A percentile compares a stretch with the other conserved stretches of the same genome.
Evolutionary conservation across 2,888 invertebrate species (phyloP).

Genomic region (Morinoia aosen): DNA sequence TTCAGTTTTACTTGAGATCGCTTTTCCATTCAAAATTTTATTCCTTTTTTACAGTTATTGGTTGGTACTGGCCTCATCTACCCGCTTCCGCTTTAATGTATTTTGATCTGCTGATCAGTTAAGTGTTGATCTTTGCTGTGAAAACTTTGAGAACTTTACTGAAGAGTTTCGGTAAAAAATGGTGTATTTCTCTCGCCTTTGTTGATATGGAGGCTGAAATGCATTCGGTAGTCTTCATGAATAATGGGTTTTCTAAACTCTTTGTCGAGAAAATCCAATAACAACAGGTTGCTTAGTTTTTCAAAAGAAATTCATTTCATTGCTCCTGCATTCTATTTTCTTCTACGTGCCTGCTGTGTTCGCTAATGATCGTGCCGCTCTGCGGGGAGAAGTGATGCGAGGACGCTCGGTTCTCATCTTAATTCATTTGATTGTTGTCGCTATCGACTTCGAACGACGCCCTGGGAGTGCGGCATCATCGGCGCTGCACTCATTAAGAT

Average conservation of each 20-base stretch:
- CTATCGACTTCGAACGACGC: conserved; percentile 40
- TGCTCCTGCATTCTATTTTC: neutral
- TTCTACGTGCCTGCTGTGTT: neutral
- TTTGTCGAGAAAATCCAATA: neutral
- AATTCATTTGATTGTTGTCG: conserved; percentile 43
- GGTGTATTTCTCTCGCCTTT: neutral
- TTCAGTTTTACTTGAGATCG: too few relatives aligned
- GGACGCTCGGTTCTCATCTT: conserved; percentile 14
- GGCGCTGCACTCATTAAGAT: conserved; percentile 39
- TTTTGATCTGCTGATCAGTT: too few relatives aligned
- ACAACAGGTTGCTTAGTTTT: neutral
- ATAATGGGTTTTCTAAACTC: neutral
- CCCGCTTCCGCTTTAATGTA: too few relatives aligned
- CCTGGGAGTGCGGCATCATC: conserved; percentile 35
- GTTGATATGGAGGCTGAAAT: neutral
- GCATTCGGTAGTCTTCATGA: neutral
- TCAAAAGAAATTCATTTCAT: neutral
- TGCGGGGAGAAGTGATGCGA: neutral
- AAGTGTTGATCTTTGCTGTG: too few relatives aligned
- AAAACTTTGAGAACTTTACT: neutral
- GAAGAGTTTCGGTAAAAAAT: neutral
- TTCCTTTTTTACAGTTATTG: too few relatives aligned
- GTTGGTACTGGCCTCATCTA: too few relatives aligned
- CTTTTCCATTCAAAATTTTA: too few relatives aligned
- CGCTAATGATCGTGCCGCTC: neutral